Evolutionary conservation across 2,888 invertebrate species (phyloP).

Genomic region (Torymus texanus): DNA sequence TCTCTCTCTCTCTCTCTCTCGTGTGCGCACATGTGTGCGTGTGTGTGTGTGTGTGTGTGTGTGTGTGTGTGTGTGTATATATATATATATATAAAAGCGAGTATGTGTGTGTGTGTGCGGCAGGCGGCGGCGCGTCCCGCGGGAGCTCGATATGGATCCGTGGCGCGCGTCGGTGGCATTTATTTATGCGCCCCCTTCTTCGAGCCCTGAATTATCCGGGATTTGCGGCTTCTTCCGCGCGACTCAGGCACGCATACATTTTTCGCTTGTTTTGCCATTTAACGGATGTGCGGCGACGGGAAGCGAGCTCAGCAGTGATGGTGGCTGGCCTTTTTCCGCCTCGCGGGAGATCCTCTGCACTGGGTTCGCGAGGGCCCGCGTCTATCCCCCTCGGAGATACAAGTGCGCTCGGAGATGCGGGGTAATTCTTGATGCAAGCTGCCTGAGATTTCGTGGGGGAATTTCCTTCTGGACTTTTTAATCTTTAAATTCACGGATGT

Average conservation of each 20-base stretch:
- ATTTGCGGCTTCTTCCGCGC: slow-evolving; percentile 16
- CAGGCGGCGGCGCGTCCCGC: slow-evolving; percentile 13
- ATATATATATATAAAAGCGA: no score
- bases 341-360: no score
- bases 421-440: no score
- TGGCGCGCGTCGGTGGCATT: slow-evolving; percentile 1
- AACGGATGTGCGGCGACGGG: neutral
- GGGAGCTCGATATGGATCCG: neutral
- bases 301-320: neutral
- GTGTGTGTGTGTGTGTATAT: neutral
- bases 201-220: slow-evolving; percentile 31
- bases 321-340: neutral
- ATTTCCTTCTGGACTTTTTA: no score
- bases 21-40: no score
- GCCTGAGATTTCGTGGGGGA: no score
- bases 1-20: no score
- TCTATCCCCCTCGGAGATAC: no score
- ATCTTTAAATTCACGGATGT: no score
- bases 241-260: neutral
- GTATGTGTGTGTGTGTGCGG: neutral
- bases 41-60: neutral
- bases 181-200: slow-evolving; percentile 27
- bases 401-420: no score
- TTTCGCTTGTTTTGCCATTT: slow-evolving; percentile 7
- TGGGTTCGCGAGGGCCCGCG: no score